phyloP scores from a whole-genome alignment of 2,888 invertebrate genomes.

The Gortyna flavago region DNA sequence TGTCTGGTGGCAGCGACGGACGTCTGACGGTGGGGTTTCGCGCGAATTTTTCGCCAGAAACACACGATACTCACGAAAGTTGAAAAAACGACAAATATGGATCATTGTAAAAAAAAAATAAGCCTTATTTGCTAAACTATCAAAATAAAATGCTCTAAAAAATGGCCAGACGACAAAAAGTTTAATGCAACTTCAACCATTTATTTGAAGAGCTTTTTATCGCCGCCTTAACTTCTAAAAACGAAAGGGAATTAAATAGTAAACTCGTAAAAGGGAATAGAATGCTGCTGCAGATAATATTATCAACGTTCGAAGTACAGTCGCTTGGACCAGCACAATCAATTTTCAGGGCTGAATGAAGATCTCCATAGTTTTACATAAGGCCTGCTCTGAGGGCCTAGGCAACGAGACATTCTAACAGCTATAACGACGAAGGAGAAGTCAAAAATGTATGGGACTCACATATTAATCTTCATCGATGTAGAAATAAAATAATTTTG shows the following conservation, averaged over 20 bases:
- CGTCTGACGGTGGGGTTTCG: neutral
- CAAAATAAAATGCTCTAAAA: neutral
- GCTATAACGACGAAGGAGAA: neutral
- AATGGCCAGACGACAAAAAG: neutral
- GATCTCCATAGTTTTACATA: neutral
- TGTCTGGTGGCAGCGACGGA: conserved; percentile 29
- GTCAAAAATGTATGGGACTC: neutral
- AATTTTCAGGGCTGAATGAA: no score
- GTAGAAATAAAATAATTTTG: no score
- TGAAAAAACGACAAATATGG: neutral
- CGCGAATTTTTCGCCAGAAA: neutral
- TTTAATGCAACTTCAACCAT: neutral
- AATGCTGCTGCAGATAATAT: neutral
- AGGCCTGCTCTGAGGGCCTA: neutral
- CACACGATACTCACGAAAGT: neutral
- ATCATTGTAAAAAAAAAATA: no score
- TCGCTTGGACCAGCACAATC: neutral
- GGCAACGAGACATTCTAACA: neutral
- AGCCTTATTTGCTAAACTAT: neutral
- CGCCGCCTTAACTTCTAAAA: neutral
- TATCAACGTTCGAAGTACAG: neutral
- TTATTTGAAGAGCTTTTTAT: neutral
- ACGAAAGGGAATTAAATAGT: no score
- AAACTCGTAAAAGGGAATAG: no score
- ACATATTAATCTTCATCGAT: no score